Evolutionary conservation across 64 coral and sea anemone species (phyloP).

Genomic region (Stichodactyla mertensii): DNA sequence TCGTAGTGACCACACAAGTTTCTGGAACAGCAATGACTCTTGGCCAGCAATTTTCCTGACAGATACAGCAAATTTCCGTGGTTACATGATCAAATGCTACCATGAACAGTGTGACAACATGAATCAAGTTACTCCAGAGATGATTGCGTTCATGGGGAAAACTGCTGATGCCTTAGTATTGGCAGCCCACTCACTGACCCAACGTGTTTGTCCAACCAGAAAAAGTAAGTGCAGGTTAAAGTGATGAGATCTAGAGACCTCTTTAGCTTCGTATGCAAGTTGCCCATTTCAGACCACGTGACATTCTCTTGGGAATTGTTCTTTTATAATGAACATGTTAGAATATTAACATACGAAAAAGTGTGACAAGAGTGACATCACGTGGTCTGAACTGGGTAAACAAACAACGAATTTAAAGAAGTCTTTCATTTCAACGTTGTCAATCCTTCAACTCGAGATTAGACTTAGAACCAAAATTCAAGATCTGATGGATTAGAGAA

Average conservation of each 20-base stretch:
- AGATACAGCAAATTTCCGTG: slow-evolving; percentile 49
- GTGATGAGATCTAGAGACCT: not conserved
- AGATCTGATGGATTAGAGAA: too few species aligned
- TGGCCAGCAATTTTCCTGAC: slow-evolving; percentile 50
- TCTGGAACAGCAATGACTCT: slow-evolving; percentile 40
- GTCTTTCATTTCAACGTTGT: too few species aligned
- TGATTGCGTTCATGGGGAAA: slow-evolving; percentile 28
- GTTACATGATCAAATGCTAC: slow-evolving; percentile 46
- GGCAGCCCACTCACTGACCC: slow-evolving; percentile 1
- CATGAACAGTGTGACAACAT: slow-evolving; percentile 51
- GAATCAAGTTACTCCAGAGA: slow-evolving; percentile 22
- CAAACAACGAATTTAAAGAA: too few species aligned
- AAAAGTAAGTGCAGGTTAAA: not conserved
- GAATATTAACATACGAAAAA: too few species aligned
- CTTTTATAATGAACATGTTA: too few species aligned
- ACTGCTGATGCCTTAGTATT: slow-evolving; percentile 23
- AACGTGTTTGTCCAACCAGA: not conserved
- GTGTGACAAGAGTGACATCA: too few species aligned
- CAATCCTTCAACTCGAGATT: too few species aligned
- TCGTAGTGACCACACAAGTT: slow-evolving; percentile 44
- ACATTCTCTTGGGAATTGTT: too few species aligned
- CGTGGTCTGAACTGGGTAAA: too few species aligned
- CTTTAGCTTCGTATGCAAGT: too few species aligned
- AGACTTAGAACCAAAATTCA: too few species aligned
- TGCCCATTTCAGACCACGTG: too few species aligned